Evolutionary conservation across 1,140 invertebrate species (phyloP).

Genomic region (Argopecten irradians): DNA sequence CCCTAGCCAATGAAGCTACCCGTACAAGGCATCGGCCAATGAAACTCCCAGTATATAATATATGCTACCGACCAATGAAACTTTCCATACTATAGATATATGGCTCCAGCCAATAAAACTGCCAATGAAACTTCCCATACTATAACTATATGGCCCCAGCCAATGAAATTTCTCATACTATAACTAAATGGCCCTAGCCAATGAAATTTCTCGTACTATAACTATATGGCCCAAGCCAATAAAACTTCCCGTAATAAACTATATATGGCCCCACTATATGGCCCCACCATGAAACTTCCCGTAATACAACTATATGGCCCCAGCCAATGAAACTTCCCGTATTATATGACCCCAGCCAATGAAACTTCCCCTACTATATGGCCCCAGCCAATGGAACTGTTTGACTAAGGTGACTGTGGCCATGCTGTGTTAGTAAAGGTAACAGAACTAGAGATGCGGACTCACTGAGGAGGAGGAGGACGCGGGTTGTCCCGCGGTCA

Average conservation of each 20-base stretch:
- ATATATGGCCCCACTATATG: background rate
- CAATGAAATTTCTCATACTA: background rate
- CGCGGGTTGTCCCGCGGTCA: conserved; percentile 35
- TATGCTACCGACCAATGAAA: background rate
- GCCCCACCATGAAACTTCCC: background rate
- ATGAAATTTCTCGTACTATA: background rate
- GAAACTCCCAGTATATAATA: no score
- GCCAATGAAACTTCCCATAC: background rate
- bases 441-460: conserved; percentile 19
- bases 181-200: background rate
- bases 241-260: background rate
- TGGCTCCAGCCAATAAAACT: background rate
- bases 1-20: background rate
- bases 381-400: background rate
- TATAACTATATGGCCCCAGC: background rate
- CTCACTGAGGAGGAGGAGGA: conserved; percentile 38
- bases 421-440: conserved; percentile 16
- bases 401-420: background rate
- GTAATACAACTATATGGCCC: background rate
- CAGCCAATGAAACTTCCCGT: background rate
- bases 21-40: background rate
- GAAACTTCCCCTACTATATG: background rate
- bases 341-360: background rate
- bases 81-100: background rate
- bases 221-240: background rate